A percentile compares a stretch with the other conserved stretches of the same genome.
These are phyloP conservation scores for Galerucella nymphaeae DNA, from an alignment of 2,888 invertebrate species.

Conservation along the genomic window DNA sequence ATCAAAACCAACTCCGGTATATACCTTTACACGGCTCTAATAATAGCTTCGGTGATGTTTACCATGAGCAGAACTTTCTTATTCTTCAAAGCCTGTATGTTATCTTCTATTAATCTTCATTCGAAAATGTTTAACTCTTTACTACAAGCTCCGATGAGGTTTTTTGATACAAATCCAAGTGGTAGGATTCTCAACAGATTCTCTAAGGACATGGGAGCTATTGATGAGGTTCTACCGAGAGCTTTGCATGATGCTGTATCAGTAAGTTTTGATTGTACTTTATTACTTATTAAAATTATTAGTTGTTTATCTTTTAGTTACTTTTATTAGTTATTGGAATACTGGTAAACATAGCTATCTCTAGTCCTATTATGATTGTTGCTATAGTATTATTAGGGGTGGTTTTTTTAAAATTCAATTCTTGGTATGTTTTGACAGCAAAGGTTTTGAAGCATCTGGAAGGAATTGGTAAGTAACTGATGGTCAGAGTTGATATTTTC, in stretches of 20 bases:
- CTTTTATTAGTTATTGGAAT: slow-evolving; percentile 67
- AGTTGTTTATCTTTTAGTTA: slow-evolving; percentile 18
- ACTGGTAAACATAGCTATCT: slow-evolving; percentile 74
- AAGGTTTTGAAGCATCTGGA: slow-evolving; percentile 76
- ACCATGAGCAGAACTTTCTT: slow-evolving; percentile 74
- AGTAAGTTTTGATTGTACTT: slow-evolving; percentile 54
- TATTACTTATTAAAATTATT: background rate
- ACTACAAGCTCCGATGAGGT: slow-evolving; percentile 71
- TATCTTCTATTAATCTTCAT: slow-evolving; percentile 80
- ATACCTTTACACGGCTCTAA: slow-evolving; percentile 69
- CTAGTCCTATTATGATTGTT: slow-evolving; percentile 74
- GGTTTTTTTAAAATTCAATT: slow-evolving; percentile 73
- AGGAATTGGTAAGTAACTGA: slow-evolving; percentile 63
- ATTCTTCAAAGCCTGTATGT: slow-evolving; percentile 79
- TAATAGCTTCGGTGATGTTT: slow-evolving; percentile 69
- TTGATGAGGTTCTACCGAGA: slow-evolving; percentile 78
- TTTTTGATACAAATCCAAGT: slow-evolving; percentile 86
- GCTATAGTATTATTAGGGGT: slow-evolving; percentile 71
- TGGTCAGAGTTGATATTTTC: no score
- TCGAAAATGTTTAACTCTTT: slow-evolving; percentile 81
- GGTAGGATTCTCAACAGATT: slow-evolving; percentile 82
- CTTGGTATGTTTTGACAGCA: slow-evolving; percentile 76
- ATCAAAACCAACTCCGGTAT: slow-evolving; percentile 46
- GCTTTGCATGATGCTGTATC: slow-evolving; percentile 72
- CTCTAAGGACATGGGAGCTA: slow-evolving; percentile 83